A percentile compares a stretch with the other conserved stretches of the same genome.
Conservation (phyloP, 2,113 vertebrate species). For the Fukomys damarensis region DNA sequence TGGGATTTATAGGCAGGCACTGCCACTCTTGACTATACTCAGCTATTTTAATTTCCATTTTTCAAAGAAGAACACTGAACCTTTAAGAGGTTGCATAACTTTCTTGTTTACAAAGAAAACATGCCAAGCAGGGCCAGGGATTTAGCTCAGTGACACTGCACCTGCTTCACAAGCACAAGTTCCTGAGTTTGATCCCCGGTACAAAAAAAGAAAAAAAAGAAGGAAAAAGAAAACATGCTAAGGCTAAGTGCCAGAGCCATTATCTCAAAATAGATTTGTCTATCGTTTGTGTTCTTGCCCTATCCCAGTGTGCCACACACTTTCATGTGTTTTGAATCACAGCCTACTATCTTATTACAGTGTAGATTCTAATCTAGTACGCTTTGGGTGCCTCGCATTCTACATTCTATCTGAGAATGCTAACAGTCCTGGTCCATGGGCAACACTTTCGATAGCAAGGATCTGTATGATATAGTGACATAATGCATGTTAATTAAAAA, state of each 20-base stretch:
- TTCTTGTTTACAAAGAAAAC: slow-evolving; percentile 1
- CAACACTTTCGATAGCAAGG: not conserved
- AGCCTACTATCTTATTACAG: not conserved
- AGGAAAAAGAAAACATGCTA: not conserved
- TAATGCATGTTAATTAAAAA: not conserved
- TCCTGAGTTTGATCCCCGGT: no score
- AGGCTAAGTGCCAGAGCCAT: not conserved
- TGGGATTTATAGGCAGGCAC: not conserved
- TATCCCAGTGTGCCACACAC: not conserved
- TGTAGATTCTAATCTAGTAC: not conserved
- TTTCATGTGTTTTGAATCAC: not conserved
- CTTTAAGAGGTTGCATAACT: not conserved
- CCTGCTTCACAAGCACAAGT: no score
- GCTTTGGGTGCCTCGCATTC: not conserved
- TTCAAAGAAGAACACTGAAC: slow-evolving; percentile 5
- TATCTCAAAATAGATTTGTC: not conserved
- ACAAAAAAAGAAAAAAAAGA: no score
- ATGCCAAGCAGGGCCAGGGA: no score
- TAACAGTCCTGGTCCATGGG: not conserved
- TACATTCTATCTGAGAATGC: not conserved
- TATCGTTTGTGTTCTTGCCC: not conserved
- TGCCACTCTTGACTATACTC: not conserved
- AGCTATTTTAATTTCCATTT: not conserved
- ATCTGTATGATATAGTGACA: not conserved
- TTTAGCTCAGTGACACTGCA: no score